Base-by-base conservation (phyloP, 2,797 vertebrate genomes). In the Lutjanus argentimaculatus region DNA sequence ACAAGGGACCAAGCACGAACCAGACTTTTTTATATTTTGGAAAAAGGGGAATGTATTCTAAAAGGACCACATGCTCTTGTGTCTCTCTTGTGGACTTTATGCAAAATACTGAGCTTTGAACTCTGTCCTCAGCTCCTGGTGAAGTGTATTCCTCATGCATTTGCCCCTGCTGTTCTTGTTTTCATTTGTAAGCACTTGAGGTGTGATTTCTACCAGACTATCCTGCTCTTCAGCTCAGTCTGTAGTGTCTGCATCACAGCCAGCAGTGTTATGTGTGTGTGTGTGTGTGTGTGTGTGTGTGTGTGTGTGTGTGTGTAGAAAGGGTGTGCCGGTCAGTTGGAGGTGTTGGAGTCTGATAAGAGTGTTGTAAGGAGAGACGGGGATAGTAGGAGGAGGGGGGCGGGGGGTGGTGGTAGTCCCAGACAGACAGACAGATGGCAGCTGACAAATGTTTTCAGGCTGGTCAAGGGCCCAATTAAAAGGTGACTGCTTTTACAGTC, bases 391-490 rank as follows among this genome's bases (percentile, higher is more conserved):
- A 72, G 52, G 4, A n/a, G 69, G 46, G 75, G 75, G 62, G 61
- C n/a, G 71, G 70, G 84, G 25, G 46, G 75, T 73, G 62, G 61
- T 22, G 71, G 70, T 83, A 77, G 76, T 71, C 75, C 88, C 88
- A 95, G 93, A 93, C 93, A 92, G 92, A 93, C 85, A 75, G 94
- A 95, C 95, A 96, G 92, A 95, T 96, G 95, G 94, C 92, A 94
- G 93, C 92, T 95, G 92, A 95, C 92, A 96, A 96, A 96, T 95
- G 93, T 93, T 92, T 91, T 91, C 86, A 90, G 88, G 92, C 86
- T 88, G 86, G 77, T 65, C 53, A 77, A 86, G 68, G 40, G 80
- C 67, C 91, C 89, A 93, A 92, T 94, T 94, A 95, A 92, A 92
- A 94, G 92, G 93, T 94, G 94, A 90, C 93, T 92, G 86, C 85